Conservation (phyloP, 2,797 vertebrate species). For the Geotrypetes seraphini region DNA sequence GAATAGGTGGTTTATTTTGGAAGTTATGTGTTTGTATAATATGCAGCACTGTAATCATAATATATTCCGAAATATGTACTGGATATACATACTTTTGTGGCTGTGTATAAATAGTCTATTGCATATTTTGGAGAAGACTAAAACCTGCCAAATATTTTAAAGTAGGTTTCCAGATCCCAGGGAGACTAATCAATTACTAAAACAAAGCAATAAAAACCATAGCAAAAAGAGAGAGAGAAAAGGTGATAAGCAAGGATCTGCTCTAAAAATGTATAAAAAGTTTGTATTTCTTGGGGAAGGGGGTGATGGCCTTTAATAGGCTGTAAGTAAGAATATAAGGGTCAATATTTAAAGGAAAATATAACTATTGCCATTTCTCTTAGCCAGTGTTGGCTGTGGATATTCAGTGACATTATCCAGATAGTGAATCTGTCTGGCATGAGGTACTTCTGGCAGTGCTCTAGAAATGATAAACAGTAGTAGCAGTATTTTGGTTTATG, state of each 20-base stretch:
- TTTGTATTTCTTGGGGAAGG: slow-evolving; percentile 30
- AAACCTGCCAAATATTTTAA: slow-evolving; percentile 39
- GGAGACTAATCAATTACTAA: slow-evolving; percentile 51
- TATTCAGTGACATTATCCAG: too few relatives aligned
- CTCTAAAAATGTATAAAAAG: slow-evolving; percentile 34
- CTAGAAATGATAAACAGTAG: too few relatives aligned
- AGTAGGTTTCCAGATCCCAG: slow-evolving; percentile 38
- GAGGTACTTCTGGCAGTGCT: too few relatives aligned
- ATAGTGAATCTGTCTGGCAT: too few relatives aligned
- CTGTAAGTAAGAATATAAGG: slow-evolving; percentile 8
- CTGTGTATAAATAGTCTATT: slow-evolving; percentile 24
- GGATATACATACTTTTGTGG: slow-evolving; percentile 33
- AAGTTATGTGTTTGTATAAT: slow-evolving; percentile 18
- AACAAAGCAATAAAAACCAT: slow-evolving; percentile 48
- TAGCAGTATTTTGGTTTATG: too few relatives aligned
- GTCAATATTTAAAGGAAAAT: too few relatives aligned
- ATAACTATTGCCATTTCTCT: too few relatives aligned
- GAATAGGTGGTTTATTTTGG: slow-evolving; percentile 11
- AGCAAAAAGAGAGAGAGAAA: slow-evolving; percentile 27
- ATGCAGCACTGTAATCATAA: slow-evolving; percentile 27
- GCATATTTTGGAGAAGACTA: slow-evolving; percentile 23
- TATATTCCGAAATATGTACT: slow-evolving; percentile 21
- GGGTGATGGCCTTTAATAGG: slow-evolving; percentile 19
- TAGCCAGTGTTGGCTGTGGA: too few relatives aligned
- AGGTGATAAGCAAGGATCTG: slow-evolving; percentile 42